These are phyloP conservation scores for Otolemur crassicaudatus DNA, from an alignment of 2,797 vertebrate species.

Conservation along the genomic window DNA sequence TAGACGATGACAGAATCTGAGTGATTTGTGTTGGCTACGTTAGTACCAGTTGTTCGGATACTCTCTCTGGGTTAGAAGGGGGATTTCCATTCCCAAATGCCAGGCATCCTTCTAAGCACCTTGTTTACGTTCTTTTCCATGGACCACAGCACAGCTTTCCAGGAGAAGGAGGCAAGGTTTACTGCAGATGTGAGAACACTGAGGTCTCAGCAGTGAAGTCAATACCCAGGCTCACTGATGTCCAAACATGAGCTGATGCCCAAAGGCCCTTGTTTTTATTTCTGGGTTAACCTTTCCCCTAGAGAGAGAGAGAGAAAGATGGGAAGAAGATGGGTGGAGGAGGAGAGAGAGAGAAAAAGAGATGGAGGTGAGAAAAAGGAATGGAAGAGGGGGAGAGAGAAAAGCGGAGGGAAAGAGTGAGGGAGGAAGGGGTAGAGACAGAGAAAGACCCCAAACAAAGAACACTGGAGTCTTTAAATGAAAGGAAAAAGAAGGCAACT, in stretches of 20 bases:
- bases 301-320: not conserved
- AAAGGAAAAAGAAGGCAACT: not conserved
- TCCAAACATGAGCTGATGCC: not conserved
- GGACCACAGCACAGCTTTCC: not conserved
- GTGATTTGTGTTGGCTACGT: not conserved
- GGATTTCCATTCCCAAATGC: not conserved
- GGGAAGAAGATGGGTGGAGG: not conserved
- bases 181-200: not conserved
- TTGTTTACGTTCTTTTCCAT: not conserved
- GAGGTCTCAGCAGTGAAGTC: not conserved
- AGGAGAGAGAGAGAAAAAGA: not conserved
- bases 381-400: not conserved
- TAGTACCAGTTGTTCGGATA: not conserved
- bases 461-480: not conserved
- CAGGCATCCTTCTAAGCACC: not conserved
- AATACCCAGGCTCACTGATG: not conserved
- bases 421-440: fast-evolving
- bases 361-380: not conserved
- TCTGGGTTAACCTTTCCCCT: not conserved
- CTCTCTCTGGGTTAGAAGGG: not conserved
- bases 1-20: conserved; percentile 18
- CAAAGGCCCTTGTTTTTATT: not conserved
- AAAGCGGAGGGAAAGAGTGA: no score
- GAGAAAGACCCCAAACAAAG: not conserved
- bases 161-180: not conserved